A percentile compares a stretch with the other conserved stretches of the same genome.
Conservation (phyloP, 2,888 invertebrate species). For the Eilema caniola region DNA sequence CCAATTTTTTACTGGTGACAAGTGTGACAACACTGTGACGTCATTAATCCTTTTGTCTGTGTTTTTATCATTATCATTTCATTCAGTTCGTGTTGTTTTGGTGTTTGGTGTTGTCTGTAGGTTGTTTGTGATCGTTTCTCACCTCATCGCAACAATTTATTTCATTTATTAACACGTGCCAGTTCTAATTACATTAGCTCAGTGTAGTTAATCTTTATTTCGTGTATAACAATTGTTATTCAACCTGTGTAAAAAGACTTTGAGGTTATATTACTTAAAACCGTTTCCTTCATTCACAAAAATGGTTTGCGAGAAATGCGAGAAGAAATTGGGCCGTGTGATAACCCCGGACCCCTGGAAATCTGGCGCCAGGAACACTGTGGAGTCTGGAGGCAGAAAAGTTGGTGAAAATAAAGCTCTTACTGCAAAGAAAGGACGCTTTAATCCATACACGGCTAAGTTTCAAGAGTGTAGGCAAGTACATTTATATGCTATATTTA, state of each 20-base stretch:
- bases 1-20: too few relatives aligned
- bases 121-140: not conserved
- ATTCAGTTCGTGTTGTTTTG: not conserved
- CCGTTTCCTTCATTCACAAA: slow-evolving; percentile 10
- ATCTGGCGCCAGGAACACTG: slow-evolving; percentile 95
- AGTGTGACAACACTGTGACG: too few relatives aligned
- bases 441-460: slow-evolving; percentile 93
- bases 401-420: slow-evolving; percentile 98
- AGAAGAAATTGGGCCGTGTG: slow-evolving; percentile 96
- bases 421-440: slow-evolving; percentile 93
- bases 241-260: not conserved
- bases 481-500: slow-evolving; percentile 1
- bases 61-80: too few relatives aligned
- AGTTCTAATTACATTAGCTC: not conserved
- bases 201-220: not conserved
- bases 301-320: slow-evolving; percentile 97
- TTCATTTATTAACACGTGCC: not conserved
- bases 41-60: too few relatives aligned
- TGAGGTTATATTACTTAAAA: not conserved
- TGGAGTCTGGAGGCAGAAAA: slow-evolving; percentile 95
- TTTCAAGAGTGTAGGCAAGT: slow-evolving; percentile 90
- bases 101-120: not conserved
- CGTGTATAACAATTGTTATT: not conserved
- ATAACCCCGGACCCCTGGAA: slow-evolving; percentile 99
- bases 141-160: not conserved